Evolutionary conservation across 2,888 invertebrate genomes (phyloP).

Genomic region (Stenodera caucasica): DNA sequence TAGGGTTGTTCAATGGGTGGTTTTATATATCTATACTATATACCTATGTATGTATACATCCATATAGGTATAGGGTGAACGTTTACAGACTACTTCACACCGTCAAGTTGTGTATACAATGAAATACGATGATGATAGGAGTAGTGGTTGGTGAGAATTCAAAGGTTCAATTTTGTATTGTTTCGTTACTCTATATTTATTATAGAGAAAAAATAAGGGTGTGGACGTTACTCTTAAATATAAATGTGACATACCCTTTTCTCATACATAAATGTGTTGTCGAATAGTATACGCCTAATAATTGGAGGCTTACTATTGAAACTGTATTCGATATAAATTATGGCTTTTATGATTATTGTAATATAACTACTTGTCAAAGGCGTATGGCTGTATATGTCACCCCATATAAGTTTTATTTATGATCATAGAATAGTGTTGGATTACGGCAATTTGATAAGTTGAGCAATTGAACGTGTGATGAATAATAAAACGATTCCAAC

Average conservation of each 20-base stretch:
- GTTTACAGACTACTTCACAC: slow-evolving; percentile 41
- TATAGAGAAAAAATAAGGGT: slow-evolving; percentile 34
- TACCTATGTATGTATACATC: background rate
- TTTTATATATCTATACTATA: too few species aligned
- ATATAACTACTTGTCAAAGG: slow-evolving; percentile 15
- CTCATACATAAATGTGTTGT: slow-evolving; percentile 13
- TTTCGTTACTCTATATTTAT: too few species aligned
- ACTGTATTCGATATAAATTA: slow-evolving; percentile 9
- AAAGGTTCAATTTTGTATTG: slow-evolving; percentile 34
- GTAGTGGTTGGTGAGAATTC: slow-evolving; percentile 39
- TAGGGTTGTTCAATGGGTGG: slow-evolving; percentile 24
- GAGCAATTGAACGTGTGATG: background rate
- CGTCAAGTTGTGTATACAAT: slow-evolving; percentile 25
- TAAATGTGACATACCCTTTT: slow-evolving; percentile 31
- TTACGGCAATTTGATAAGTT: slow-evolving; percentile 1
- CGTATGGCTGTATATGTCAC: background rate
- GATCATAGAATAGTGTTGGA: slow-evolving; percentile 6
- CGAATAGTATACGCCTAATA: slow-evolving; percentile 34
- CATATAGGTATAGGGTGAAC: background rate
- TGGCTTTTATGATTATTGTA: slow-evolving; percentile 9
- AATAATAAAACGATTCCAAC: background rate
- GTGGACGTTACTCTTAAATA: slow-evolving; percentile 25
- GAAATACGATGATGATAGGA: slow-evolving; percentile 31
- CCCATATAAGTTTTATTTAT: slow-evolving; percentile 11
- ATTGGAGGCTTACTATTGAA: slow-evolving; percentile 21